Evolutionary conservation across 2,113 vertebrate genomes (phyloP).

Genomic region (Pyrgilauda ruficollis): DNA sequence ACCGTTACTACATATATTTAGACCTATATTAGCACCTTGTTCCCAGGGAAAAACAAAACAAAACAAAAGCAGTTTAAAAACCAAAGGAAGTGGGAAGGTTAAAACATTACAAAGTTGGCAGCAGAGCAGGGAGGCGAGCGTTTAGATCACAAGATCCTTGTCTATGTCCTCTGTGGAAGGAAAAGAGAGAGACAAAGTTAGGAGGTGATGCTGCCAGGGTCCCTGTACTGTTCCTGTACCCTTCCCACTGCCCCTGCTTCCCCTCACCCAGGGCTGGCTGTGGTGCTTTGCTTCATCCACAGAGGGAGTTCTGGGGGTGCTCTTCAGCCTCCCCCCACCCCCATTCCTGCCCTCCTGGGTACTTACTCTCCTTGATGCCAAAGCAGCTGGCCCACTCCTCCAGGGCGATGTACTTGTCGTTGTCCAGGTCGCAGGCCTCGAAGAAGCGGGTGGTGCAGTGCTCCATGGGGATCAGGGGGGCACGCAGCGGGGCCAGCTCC

Average conservation of each 20-base stretch:
- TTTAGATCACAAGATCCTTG: conserved; percentile 93
- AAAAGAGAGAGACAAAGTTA: conserved; percentile 52
- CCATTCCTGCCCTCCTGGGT: not conserved
- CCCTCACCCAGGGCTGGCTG: not conserved
- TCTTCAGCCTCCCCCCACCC: not conserved
- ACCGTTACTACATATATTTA: conserved; percentile 85
- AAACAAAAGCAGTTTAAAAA: conserved; percentile 71
- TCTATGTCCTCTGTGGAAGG: conserved; percentile 93
- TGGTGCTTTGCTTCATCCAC: not conserved
- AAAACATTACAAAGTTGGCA: conserved; percentile 55
- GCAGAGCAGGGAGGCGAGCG: conserved; percentile 19
- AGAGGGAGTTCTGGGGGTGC: not conserved
- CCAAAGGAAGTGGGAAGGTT: conserved; percentile 64
- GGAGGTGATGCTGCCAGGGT: not conserved
- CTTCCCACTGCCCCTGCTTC: not conserved
- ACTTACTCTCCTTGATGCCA: conserved; percentile 96
- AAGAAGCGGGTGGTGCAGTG: conserved; percentile 99
- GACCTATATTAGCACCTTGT: conserved; percentile 90
- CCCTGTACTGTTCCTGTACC: not conserved
- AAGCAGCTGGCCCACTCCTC: conserved; percentile 97
- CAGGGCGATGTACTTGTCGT: conserved; percentile 95
- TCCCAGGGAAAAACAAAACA: conserved; percentile 68
- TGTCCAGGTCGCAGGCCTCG: conserved; percentile 89
- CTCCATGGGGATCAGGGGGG: conserved; percentile 98
- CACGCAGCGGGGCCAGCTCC: conserved; percentile 92